phyloP scores from a whole-genome alignment of 2,113 vertebrate species.

The Elephantulus edwardii region DNA sequence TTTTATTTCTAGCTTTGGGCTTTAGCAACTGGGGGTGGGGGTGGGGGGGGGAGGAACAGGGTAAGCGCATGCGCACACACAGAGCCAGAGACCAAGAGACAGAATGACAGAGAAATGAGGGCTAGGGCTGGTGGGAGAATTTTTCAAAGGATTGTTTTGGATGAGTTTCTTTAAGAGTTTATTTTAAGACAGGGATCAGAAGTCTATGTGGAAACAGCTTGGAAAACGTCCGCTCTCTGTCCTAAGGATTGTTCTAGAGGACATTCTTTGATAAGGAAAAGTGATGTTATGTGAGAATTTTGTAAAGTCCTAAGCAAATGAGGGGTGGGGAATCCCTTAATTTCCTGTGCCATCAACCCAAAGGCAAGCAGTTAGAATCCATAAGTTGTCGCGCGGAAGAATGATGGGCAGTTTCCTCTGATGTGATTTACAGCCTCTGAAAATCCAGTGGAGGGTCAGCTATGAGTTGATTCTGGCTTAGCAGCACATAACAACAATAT shows the following conservation, averaged over 20 bases:
- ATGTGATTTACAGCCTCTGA: too few relatives aligned
- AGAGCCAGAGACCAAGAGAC: neutral
- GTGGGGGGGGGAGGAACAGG: neutral
- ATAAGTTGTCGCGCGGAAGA: too few relatives aligned
- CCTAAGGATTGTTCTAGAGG: neutral
- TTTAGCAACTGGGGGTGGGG: neutral
- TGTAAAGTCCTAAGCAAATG: neutral
- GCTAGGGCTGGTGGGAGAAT: neutral
- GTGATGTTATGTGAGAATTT: neutral
- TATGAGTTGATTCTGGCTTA: too few relatives aligned
- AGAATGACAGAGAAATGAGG: conserved; percentile 4
- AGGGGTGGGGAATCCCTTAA: too few relatives aligned
- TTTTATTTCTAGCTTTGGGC: neutral
- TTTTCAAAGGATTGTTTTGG: neutral
- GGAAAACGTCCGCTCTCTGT: neutral
- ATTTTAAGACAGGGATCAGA: neutral
- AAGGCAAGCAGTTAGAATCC: too few relatives aligned
- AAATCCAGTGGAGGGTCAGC: too few relatives aligned
- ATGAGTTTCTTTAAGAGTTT: neutral
- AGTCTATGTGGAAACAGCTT: neutral
- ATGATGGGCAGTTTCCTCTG: too few relatives aligned
- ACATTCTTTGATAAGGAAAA: neutral
- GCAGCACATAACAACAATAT: too few relatives aligned
- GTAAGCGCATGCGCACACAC: accelerated
- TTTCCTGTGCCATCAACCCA: too few relatives aligned